Percentiles rank a stretch among this genome's conserved stretches.
Conservation (phyloP, 2,113 vertebrate species). For the Panurus biarmicus region DNA sequence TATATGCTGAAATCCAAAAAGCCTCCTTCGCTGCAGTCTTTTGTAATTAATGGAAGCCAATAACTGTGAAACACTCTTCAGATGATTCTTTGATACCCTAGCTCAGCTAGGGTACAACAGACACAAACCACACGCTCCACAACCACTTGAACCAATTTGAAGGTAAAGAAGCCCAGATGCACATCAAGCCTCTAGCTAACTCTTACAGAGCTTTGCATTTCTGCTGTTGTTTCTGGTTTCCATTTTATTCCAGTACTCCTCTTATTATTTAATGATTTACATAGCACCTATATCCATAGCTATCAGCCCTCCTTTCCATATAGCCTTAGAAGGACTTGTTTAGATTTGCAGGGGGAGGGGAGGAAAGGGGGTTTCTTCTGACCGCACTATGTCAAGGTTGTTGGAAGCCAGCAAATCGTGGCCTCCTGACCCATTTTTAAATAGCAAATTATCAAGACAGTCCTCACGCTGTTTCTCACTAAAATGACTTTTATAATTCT, state of each 20-base stretch:
- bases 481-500: neutral
- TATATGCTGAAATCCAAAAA: neutral
- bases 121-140: neutral
- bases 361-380: slow-evolving; percentile 11
- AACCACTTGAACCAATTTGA: neutral
- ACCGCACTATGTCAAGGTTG: neutral
- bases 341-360: neutral
- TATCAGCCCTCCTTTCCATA: neutral
- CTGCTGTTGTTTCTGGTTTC: neutral
- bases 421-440: neutral
- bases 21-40: neutral
- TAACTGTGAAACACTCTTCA: neutral
- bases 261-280: neutral
- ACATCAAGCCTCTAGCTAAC: neutral
- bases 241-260: neutral
- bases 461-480: neutral
- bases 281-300: slow-evolving; percentile 34
- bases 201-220: neutral
- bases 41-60: neutral
- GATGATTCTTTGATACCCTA: neutral
- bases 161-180: neutral
- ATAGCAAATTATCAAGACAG: neutral
- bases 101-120: neutral
- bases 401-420: slow-evolving; percentile 15
- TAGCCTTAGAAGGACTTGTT: slow-evolving; percentile 63